Base-by-base conservation (phyloP, 2,797 vertebrate genomes). In the Gouania willdenowi region DNA sequence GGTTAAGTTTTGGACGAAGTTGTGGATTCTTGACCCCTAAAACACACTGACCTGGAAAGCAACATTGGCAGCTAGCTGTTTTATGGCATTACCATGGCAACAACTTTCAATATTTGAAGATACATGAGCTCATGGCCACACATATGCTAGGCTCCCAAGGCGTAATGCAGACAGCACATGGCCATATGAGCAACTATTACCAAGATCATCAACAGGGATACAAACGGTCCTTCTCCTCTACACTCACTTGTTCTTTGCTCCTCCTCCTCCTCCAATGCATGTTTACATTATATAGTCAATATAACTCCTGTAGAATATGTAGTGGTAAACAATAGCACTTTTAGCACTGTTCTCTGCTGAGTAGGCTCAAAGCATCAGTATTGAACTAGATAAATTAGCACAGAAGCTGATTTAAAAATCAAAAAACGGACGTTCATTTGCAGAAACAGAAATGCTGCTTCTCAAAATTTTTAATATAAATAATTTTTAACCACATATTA, bases 21-120 rank as follows among this genome's bases (percentile, higher is more conserved):
- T n/a, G n/a, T n/a, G n/a, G n/a, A n/a, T 16, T 31, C 26, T 34
- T 49, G 33, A 66, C 57, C 57, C 47, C 31, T 37, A 13, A 45
- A 37, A 42, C 38, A 47, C 26, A 45, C 24, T 77, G 67, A 76
- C 63, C 72, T 71, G 70, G 46, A 71, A 73, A 71, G 50, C 31
- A 38, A 50, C 10, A 26, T 32, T 4, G 12, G 26, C 41, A 59
- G 48, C 41, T 69, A 76, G 75, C 60, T 73, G 79, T 74, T 78
- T 66, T 30, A 45, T 46, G 3, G 43, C n/a, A n/a, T 65, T 60
- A 46, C 59, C 36, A 61, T 54, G 28, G 62, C 16, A 50, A 71
- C 3, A 14, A 22, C 38, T 24, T 52, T 25, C 49, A 24, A 26
- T 37, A 27, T 23, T 24, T 3, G 47, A 23, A 46, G 14, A 30